Base-by-base conservation (phyloP, 2,888 invertebrate genomes). In the Agrotis exclamationis region DNA sequence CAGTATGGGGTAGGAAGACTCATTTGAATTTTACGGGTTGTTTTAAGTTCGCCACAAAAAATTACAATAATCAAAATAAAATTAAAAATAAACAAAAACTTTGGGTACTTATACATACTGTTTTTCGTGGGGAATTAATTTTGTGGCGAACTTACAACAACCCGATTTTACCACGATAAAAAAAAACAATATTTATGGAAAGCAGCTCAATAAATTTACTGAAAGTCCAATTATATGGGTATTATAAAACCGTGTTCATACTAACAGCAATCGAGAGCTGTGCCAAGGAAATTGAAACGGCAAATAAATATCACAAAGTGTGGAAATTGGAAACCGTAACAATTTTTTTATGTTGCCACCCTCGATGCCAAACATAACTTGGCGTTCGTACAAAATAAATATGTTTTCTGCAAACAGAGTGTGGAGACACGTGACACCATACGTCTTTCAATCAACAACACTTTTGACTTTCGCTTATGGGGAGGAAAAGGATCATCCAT, bases 371-470 rank as follows among this genome's bases (percentile, higher is more conserved):
- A 83, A 82, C 71, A 79, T 79, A 78, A 82, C 76, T 73, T 77
- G 74, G 76, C 63, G 73, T 69, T 60, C 70, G 82, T 80, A 80
- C 76, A 79, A 83, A 86, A 85, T 85, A 89, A 87, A 88, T 87
- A 89, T 88, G 82, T 82, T 84, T 69, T 79, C 66, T 59, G 70
- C 80, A 85, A 87, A 88, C 78, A 86, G 66, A 77, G 69, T 79
- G 70, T 70, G 72, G 72, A 24, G 85, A 83, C 83, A 89, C 80
- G 73, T 75, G 84, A 88, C 82, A 83, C 83, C 85, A 68, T 70
- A 76, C 82, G 78, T 80, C 82, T 85, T 86, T 84, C 83, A 86
- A 89, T 86, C 85, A 80, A 86, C 83, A 82, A 76, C 56, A 84
- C 79, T 86, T 87, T 85, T 84, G 65, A 85, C 75, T 80, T 70